Evolutionary conservation across 2,797 vertebrate species (phyloP).

Genomic region (Diglossa cyanea): DNA sequence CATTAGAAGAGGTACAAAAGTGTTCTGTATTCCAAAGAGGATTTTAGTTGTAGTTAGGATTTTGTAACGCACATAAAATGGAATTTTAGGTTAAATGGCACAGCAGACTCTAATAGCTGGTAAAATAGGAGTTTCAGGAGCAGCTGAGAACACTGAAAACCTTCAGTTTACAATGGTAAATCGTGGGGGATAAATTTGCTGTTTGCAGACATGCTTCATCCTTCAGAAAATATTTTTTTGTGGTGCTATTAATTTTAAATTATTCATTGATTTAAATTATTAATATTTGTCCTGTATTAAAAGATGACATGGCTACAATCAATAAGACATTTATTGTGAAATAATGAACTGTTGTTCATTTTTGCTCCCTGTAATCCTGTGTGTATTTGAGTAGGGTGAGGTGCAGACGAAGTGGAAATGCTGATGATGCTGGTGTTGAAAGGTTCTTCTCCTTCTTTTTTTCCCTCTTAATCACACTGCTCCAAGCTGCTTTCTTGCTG

Average conservation of each 20-base stretch:
- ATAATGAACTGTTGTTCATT: neutral
- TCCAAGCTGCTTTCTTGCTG: neutral
- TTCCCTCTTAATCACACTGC: rapidly evolving
- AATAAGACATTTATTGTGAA: neutral
- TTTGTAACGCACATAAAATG: neutral
- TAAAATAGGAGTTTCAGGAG: neutral
- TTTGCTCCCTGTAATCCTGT: neutral
- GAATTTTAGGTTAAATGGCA: neutral
- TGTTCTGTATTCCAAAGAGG: neutral
- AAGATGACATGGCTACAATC: neutral
- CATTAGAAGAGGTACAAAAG: neutral
- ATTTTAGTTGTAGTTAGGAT: neutral
- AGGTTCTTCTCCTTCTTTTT: neutral
- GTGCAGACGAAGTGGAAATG: neutral
- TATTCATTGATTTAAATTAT: neutral
- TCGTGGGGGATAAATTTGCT: neutral
- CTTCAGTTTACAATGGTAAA: neutral
- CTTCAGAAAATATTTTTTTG: neutral
- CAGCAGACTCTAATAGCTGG: neutral
- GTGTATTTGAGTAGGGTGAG: neutral
- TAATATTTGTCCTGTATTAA: neutral
- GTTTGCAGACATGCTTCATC: neutral
- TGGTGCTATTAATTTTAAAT: neutral
- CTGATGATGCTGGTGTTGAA: neutral
- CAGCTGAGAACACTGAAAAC: neutral